Percentiles rank a stretch among this genome's conserved stretches.
Conservation (phyloP, 2,888 invertebrate species). For the Calameuta idolon region DNA sequence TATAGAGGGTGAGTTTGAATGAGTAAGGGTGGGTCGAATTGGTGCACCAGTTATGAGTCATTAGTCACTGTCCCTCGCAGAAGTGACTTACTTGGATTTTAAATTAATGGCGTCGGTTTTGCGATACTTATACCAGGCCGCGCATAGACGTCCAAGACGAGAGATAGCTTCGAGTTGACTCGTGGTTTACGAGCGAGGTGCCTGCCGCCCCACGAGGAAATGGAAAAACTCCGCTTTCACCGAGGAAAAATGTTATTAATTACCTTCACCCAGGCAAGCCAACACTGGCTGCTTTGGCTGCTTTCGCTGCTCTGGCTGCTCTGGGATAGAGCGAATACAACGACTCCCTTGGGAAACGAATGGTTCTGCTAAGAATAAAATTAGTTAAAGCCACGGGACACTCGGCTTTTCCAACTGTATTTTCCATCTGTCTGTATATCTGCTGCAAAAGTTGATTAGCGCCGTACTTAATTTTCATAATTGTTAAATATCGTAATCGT, state of each 20-base stretch:
- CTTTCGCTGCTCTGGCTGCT: neutral
- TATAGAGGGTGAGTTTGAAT: neutral
- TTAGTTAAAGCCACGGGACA: conserved; percentile 6
- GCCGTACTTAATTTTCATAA: neutral
- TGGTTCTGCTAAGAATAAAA: conserved; percentile 6
- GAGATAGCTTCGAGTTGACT: conserved; percentile 7
- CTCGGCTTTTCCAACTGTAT: neutral
- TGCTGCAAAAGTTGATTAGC: neutral
- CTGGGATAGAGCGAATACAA: neutral
- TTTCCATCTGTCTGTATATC: neutral
- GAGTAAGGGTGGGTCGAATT: conserved; percentile 3
- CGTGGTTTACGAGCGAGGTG: conserved; percentile 9
- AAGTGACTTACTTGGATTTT: conserved; percentile 55
- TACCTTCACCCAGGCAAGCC: neutral
- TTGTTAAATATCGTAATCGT: neutral
- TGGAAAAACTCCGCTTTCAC: conserved; percentile 6
- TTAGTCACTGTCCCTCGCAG: conserved; percentile 59
- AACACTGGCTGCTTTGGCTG: neutral
- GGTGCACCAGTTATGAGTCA: conserved; percentile 39
- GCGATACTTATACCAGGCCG: conserved; percentile 39
- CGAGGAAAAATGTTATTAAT: conserved; percentile 14
- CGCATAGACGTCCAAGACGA: neutral
- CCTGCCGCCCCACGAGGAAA: conserved; percentile 1
- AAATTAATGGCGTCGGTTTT: conserved; percentile 55
- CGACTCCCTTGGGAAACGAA: conserved; percentile 4